Evolutionary conservation across 2,113 vertebrate species (phyloP).

Genomic region (Syngnathoides biaculeatus): DNA sequence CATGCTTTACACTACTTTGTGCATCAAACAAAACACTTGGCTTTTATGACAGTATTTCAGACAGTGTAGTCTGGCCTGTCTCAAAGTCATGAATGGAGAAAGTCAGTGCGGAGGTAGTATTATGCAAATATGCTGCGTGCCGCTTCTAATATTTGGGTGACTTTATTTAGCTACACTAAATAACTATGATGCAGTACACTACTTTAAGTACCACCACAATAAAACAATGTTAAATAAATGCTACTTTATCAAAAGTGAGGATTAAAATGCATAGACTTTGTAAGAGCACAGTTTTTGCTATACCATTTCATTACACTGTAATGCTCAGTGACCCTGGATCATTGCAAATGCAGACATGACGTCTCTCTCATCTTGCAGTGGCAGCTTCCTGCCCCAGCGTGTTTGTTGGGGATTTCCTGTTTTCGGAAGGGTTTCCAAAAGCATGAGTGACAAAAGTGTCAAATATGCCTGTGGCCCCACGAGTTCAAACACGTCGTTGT

Average conservation of each 20-base stretch:
- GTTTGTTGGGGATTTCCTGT: conserved; percentile 48
- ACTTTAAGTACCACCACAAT: no score
- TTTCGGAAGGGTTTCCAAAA: conserved; percentile 37
- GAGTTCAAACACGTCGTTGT: background rate
- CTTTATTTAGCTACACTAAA: background rate
- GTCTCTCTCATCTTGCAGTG: conserved; percentile 11
- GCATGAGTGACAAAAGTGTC: conserved; percentile 48
- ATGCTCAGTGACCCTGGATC: background rate
- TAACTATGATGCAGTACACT: background rate
- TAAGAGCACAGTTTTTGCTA: background rate
- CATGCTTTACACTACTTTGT: no score
- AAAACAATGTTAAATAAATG: no score
- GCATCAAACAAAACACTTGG: no score
- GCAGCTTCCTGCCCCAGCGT: conserved; percentile 33
- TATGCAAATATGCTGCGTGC: background rate
- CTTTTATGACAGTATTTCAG: no score
- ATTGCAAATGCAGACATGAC: background rate
- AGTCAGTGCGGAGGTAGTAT: no score
- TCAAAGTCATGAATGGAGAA: no score
- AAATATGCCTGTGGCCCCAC: conserved; percentile 7
- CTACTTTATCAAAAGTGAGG: no score
- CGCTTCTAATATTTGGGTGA: background rate
- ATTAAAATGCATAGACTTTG: no score
- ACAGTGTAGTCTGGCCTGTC: no score
- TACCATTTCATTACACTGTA: background rate